Evolutionary conservation across 2,113 vertebrate genomes (phyloP), one percentile per base, ranked within the genome.

Genomic region (Rhadina sibilatrix): DNA sequence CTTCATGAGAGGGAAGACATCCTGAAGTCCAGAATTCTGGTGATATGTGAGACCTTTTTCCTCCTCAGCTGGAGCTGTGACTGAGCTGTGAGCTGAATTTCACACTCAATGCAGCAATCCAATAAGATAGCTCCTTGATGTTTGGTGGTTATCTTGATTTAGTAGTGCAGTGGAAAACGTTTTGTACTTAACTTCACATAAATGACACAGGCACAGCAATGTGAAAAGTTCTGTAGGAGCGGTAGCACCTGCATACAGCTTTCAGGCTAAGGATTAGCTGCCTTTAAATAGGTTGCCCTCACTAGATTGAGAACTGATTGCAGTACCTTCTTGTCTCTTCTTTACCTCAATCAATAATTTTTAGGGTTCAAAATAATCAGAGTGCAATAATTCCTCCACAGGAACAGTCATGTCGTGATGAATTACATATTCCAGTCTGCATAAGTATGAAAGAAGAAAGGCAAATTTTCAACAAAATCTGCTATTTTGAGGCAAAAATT

Each of bases 301-400:
- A 16, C 80, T 88, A 81, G 89, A 87, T 60, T 90, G 92, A 83
- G 86, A 90, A 75, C 76, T 92, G 88, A 95, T 94, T 92, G 92
- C 69, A 82, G 33, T 53, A 82, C 38, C 50, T 93, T 83, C 77
- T 83, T 87, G 60, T 87, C 83, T 89, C 65, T 93, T 91, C 82
- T 75, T 92, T 92, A 78, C 69, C n/a, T 81, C 89, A 96, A 88
- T 94, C 92, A 93, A 82, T 95, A 96, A 87, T 72, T 97, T 96
- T 92, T 92, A 64, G 79, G 56, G 64, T 87, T 93, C 61, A 66
- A 78, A 89, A 94, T 91, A 95, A 95, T 90, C 86, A 92, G 79
- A 92, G 53, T 65, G 49, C 33, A 76, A 31, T 90, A 97, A 95
- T 94, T 89, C 42, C 80, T 92, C 49, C 21, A 37, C 21, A 33